phyloP scores from a whole-genome alignment of 1,140 invertebrate genomes.

The Cyclina sinensis region DNA sequence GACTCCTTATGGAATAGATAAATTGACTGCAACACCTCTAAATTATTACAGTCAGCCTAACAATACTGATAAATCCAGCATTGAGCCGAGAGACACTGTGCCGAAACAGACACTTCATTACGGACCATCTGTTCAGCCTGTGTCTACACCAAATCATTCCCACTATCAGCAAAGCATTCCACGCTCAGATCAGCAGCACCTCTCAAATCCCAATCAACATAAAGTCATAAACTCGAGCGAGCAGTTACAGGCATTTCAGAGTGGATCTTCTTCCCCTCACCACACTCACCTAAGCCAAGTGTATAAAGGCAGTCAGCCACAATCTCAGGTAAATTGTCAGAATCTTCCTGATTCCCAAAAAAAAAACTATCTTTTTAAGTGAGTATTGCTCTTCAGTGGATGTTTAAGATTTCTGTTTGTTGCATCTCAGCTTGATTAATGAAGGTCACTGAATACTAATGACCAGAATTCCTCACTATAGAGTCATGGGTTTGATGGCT shows the following conservation, averaged over 20 bases:
- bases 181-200: constrained; percentile 16
- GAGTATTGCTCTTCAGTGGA: no score
- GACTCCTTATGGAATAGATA: constrained; percentile 33
- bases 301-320: constrained; percentile 25
- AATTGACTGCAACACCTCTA: neutral
- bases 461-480: no score
- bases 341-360: no score
- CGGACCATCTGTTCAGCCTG: neutral
- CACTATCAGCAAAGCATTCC: constrained; percentile 32
- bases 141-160: constrained; percentile 33
- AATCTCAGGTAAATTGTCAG: constrained; percentile 41
- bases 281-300: constrained; percentile 5
- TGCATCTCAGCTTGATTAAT: no score
- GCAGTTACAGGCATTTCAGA: neutral
- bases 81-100: constrained; percentile 2
- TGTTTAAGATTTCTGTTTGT: no score
- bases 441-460: no score
- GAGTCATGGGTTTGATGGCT: no score
- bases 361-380: no score
- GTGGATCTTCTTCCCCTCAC: neutral
- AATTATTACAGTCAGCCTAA: constrained; percentile 45
- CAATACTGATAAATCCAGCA: constrained; percentile 21
- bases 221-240: constrained; percentile 9
- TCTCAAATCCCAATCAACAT: neutral
- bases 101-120: constrained; percentile 35